Evolutionary conservation across 2,113 vertebrate species (phyloP), one percentile per base, ranked within the genome.

Genomic region (pig (Sus scrofa)): DNA sequence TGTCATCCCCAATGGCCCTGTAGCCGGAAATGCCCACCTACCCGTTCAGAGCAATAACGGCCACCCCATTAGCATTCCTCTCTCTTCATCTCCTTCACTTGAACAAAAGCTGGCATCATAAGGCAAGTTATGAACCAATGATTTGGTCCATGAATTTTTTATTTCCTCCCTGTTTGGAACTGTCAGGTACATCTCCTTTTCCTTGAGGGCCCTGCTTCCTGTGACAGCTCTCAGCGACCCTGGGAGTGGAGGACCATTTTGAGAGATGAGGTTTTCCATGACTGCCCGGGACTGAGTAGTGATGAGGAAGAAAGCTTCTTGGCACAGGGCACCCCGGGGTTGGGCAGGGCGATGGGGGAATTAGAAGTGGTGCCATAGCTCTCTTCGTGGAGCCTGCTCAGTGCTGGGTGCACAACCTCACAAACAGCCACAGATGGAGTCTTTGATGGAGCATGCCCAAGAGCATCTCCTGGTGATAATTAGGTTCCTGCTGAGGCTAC

Each of bases 61-160:
- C 67, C 2, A 20, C 11, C 15, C 75, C 58, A 79, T 95, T 87
- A 96, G 44, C 74, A 77, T 88, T 93, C 92, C 7, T 93, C 24
- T 82, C 89, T 9, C 32, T 86, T 30, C 24, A 1, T 91, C 95
- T 86, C 83, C 94, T 94, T 78, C 86, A 77, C 75, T 74, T 88
- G 52, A 37, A 68, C 44, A 18, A 32, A 84, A 91, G 44, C 62
- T 96, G 71, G 74, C 52, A 71, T 81, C 70, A 73, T 63, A 92
- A 93, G 58, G 44, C 7, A 65, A 91, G 77, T 97, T 98, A 96
- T 89, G 95, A 98, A 97, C 62, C 90, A 96, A 97, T 98, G 84
- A 97, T 96, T 93, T 95, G 84, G 56, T 77, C 91, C 95, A 97
- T 97, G 84, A 96, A 77, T 95, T 97, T 98, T 97, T 97, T 92